Base-by-base conservation (phyloP, 2,797 vertebrate species). In the Lepidocolaptes lacrymiger region DNA sequence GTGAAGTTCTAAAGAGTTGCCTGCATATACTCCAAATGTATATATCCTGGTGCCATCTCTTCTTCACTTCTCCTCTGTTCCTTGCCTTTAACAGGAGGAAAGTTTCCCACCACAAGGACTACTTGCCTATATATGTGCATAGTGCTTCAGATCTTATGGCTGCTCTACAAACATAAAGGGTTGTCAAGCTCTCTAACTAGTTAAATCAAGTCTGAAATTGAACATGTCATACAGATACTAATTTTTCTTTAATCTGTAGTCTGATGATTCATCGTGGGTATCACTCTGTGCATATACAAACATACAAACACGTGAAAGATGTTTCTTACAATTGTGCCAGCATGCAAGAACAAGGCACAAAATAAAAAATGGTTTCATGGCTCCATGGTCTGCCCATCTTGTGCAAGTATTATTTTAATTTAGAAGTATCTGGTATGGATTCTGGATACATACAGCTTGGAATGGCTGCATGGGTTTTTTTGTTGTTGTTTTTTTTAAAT, bases 181-280 rank as follows among this genome's bases (percentile, higher is more conserved):
- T 0, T 61, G 68, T 75, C 52, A 69, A 82, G 76, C 46, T 79
- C 68, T 61, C 34, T 32, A 71, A 67, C 32, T 73, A 78, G 61
- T 64, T 61, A 80, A 87, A 85, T 23, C 30, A 44, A 74, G 58
- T 83, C 34, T 37, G 75, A 96, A 78, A 80, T 68, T 11, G 55
- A 82, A 67, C 20, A 26, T 7, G 22, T 68, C 55, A 59, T 41
- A 51, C 9, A 62, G 34, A 56, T 4, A 61, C 4, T 37, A 7
- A 5, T 15, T 85, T 58, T 43, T 68, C 46, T 72, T 54, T 56
- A 23, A 59, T 9, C 68, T 64, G 39, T 41, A 49, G 37, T 14
- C 36, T 82, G 34, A 56, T 46, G 64, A 37, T 4, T 34, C 56
- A 63, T 43, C 37, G 32, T 30, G 46, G 55, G 10, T 43, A 30